Conservation (phyloP, 1,140 invertebrate genomes). For the Pygmarrhopalites habei region DNA sequence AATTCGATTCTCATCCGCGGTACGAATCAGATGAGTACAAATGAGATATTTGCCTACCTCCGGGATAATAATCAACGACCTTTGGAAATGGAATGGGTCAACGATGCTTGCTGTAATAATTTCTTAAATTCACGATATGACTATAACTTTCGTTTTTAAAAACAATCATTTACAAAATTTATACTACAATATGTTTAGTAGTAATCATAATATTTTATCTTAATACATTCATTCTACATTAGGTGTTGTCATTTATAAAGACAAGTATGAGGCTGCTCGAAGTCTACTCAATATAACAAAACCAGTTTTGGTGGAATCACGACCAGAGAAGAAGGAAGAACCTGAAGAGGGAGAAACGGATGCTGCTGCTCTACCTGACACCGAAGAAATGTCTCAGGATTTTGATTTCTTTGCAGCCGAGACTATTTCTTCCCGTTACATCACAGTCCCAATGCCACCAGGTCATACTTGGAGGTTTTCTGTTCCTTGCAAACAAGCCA, state of each 20-base stretch:
- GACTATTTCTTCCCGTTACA: conserved; percentile 10
- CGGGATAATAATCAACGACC: conserved; percentile 57
- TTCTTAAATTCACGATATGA: conserved; percentile 6
- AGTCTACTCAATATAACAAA: conserved; percentile 23
- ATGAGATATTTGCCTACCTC: conserved; percentile 72
- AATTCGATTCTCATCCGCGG: conserved; percentile 68
- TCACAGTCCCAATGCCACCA: conserved; percentile 52
- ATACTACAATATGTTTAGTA: too few species aligned
- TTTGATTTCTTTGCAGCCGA: conserved; percentile 23
- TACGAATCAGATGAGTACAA: conserved; percentile 63
- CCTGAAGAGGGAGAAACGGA: too few species aligned
- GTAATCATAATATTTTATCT: too few species aligned
- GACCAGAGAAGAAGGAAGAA: conserved; percentile 2
- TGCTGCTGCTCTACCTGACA: conserved; percentile 2
- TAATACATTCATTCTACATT: too few species aligned
- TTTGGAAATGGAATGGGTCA: conserved; percentile 68
- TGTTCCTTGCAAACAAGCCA: conserved; percentile 47
- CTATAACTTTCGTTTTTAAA: too few species aligned
- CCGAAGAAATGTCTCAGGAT: conserved; percentile 18
- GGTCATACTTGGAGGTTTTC: conserved; percentile 66
- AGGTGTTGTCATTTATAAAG: conserved; percentile 30
- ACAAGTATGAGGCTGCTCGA: conserved; percentile 25
- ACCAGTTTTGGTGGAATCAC: conserved; percentile 25
- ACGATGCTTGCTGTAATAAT: conserved; percentile 62
- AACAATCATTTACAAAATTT: too few species aligned